phyloP scores from a whole-genome alignment of 2,797 vertebrate species.

The Micrastur ruficollis region DNA sequence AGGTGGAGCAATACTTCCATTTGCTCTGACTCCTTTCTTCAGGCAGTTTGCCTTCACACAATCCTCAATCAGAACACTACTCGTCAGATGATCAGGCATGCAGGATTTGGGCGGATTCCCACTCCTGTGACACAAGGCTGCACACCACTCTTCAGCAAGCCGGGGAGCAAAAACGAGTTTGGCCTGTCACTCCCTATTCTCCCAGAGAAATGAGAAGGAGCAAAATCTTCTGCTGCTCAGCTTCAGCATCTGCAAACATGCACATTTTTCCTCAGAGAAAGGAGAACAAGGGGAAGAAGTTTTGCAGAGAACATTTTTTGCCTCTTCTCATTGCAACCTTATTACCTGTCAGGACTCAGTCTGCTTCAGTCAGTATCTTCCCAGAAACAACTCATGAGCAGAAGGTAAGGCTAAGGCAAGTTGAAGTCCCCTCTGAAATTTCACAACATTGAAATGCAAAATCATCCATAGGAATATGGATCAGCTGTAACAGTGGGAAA shows the following conservation, averaged over 20 bases:
- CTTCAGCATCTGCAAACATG: neutral
- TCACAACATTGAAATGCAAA: neutral
- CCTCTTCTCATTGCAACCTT: neutral
- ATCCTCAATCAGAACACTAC: fast-evolving
- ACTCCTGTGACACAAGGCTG: neutral
- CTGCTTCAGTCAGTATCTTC: neutral
- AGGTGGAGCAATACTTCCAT: neutral
- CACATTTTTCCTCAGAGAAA: neutral
- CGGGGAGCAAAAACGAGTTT: neutral
- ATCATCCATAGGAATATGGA: neutral
- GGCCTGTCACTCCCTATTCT: neutral
- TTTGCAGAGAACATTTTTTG: neutral
- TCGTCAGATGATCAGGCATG: neutral
- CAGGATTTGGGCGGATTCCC: neutral
- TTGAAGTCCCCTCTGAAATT: neutral
- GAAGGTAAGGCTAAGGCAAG: neutral
- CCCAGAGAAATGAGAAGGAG: neutral
- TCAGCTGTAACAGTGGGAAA: neutral
- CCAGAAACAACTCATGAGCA: neutral
- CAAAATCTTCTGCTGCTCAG: neutral
- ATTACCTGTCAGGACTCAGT: neutral
- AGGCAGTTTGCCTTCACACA: neutral
- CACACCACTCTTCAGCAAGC: neutral
- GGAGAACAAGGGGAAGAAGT: neutral
- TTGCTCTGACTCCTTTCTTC: neutral